Evolutionary conservation across 30 jellyfish, hydroid and myxozoan genomes (phyloP), one percentile per base, ranked within the genome.

Genomic region (Chrysaora quinquecirrha): DNA sequence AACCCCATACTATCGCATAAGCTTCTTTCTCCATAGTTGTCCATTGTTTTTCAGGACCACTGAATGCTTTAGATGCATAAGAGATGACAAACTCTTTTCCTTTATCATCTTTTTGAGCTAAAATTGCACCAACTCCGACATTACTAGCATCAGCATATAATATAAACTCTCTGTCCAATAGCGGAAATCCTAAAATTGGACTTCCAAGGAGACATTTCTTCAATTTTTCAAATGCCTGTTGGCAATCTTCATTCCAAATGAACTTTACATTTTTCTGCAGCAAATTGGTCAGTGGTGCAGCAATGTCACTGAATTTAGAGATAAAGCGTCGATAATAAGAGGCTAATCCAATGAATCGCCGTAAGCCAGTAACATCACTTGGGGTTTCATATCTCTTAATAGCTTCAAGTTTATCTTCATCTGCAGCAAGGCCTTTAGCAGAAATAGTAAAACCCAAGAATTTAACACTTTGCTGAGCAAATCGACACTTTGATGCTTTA

Each of bases 11-110:
- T n/a, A 38, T 43, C 6, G 84, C 84, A 20, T 18, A 31, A 19
- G 38, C 25, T 22, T 72, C 84, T 31, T 38, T 38, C 14, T n/a
- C 38, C 33, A 82, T 72, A 3, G 84, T 46, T 21, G 80, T 18
- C 34, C 48, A 72, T 32, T 72, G 33, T 2, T 14, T 33, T 46
- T 72, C 84, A 18, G 78, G 32, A 25, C 27, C 24, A 20, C 12
- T 11, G 6, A 65, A 65, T 2, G 27, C 78, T 65, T 21, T 65
- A 11, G 78, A 65, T 2, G 58, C 24, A 30, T 24, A 65, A 6
- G 78, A 6, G 11, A 65, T 65, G 7, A 31, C 50, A 16, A 4
- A 6, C 24, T 65, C 60, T 2, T 24, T 20, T 16, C 60, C 78
- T 2, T 31, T 20, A 24, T 65, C 78, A 2, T 20, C 6, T 22